Percentiles rank a stretch among this genome's conserved stretches.
phyloP scores from a whole-genome alignment of 2,797 vertebrate genomes.

The Diplodus puntazzo region DNA sequence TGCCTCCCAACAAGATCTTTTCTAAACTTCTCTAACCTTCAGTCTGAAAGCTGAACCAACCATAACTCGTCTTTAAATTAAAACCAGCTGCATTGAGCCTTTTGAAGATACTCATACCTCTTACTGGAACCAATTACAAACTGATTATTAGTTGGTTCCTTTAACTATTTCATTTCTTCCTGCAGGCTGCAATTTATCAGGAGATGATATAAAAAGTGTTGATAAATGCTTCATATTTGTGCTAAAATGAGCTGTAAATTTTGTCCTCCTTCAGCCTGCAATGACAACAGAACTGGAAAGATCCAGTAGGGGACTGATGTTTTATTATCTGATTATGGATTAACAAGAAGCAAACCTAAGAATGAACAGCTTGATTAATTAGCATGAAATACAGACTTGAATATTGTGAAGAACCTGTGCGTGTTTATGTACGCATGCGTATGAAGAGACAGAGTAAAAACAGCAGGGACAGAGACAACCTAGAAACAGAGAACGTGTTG shows the following conservation, averaged over 20 bases:
- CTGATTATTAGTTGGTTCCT: slow-evolving; percentile 27
- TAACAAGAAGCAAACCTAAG: slow-evolving; percentile 16
- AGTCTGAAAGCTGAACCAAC: slow-evolving; percentile 7
- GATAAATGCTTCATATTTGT: slow-evolving; percentile 1
- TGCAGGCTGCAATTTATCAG: background rate
- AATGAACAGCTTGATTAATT: background rate
- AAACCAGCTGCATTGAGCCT: slow-evolving; percentile 18
- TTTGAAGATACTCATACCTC: slow-evolving; percentile 30
- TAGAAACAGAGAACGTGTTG: slow-evolving; percentile 69
- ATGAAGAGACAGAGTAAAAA: slow-evolving; percentile 20
- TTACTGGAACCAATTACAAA: slow-evolving; percentile 36
- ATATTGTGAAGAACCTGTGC: slow-evolving; percentile 1
- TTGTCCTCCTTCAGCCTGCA: background rate
- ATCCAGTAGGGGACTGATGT: background rate
- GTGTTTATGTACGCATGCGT: slow-evolving; percentile 4
- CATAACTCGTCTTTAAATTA: slow-evolving; percentile 25
- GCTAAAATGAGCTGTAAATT: slow-evolving; percentile 12
- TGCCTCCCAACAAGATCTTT: slow-evolving; percentile 11
- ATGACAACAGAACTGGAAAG: slow-evolving; percentile 1
- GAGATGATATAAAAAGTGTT: background rate
- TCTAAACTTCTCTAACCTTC: slow-evolving; percentile 9
- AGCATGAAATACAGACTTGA: slow-evolving; percentile 27
- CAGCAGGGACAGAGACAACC: slow-evolving; percentile 65
- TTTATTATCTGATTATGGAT: slow-evolving; percentile 26
- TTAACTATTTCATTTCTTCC: background rate